A percentile compares a stretch with the other conserved stretches of the same genome.
Evolutionary conservation across 2,888 invertebrate species (phyloP).

Genomic region (Drosophila mimica): DNA sequence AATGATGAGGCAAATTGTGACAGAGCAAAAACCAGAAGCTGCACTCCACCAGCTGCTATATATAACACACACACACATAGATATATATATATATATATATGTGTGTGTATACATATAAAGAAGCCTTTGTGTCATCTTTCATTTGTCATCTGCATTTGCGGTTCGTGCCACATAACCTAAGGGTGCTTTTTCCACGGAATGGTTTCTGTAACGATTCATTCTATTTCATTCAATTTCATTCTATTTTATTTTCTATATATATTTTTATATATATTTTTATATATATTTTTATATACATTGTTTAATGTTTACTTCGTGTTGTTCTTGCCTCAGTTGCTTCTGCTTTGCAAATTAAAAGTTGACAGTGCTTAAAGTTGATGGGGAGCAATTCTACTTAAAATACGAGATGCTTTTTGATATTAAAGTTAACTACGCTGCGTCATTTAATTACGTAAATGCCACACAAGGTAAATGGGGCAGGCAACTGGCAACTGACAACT

Average conservation of each 20-base stretch:
- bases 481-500: not conserved
- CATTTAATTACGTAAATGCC: not conserved
- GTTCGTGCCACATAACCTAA: not conserved
- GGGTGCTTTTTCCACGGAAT: not conserved
- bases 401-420: not conserved
- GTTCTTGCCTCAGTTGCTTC: not conserved
- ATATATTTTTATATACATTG: not conserved
- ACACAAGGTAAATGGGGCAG: not conserved
- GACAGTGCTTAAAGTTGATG: not conserved
- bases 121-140: conserved; percentile 27
- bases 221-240: not conserved
- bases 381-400: not conserved
- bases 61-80: conserved; percentile 18
- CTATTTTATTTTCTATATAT: not conserved
- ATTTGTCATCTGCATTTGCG: conserved; percentile 23
- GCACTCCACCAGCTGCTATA: conserved; percentile 33
- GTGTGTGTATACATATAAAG: not conserved
- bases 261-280: not conserved
- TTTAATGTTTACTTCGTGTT: not conserved
- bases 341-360: not conserved
- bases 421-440: not conserved
- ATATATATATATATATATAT: not conserved
- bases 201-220: not conserved
- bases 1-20: not conserved
- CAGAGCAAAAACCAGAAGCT: conserved; percentile 20